Conservation (phyloP, 2,797 vertebrate species). For the Holocentrus rufus region DNA sequence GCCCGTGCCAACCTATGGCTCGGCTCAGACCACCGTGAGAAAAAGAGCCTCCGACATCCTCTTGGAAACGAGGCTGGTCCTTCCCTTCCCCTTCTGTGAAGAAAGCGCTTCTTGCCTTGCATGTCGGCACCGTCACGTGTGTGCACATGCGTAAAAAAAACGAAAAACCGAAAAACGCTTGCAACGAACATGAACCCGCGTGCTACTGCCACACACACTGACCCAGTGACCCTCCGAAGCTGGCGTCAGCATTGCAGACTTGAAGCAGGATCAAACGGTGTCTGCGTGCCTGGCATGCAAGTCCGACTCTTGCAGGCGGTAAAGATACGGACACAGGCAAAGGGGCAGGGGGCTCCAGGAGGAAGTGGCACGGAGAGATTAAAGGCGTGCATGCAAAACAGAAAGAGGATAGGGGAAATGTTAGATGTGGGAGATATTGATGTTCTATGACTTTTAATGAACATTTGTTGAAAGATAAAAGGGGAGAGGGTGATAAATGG, state of each 20-base stretch:
- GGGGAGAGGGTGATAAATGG: neutral
- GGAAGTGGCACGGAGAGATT: slow-evolving; percentile 15
- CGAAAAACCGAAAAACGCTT: too few species aligned
- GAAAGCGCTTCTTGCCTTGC: slow-evolving; percentile 2
- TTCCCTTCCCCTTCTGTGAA: slow-evolving; percentile 24
- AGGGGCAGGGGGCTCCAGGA: neutral
- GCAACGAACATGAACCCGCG: neutral
- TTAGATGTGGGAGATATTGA: neutral
- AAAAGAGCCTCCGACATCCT: slow-evolving; percentile 49
- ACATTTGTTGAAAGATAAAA: slow-evolving; percentile 50
- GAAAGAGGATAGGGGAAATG: slow-evolving; percentile 14
- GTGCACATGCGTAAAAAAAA: neutral
- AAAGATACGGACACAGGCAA: neutral
- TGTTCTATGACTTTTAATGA: slow-evolving; percentile 24
- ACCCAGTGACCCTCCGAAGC: neutral
- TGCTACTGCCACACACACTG: neutral
- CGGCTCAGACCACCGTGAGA: slow-evolving; percentile 74
- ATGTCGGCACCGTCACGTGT: neutral
- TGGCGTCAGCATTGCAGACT: neutral
- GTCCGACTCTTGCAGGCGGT: neutral
- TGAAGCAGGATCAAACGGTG: slow-evolving; percentile 24
- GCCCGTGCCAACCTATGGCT: slow-evolving; percentile 49
- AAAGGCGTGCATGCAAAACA: slow-evolving; percentile 7
- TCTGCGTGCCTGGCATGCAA: neutral
- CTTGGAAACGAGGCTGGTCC: slow-evolving; percentile 46